Evolutionary conservation across 2,113 vertebrate genomes (phyloP), one percentile per base, ranked within the genome.

Genomic region (Ammospiza nelsoni): DNA sequence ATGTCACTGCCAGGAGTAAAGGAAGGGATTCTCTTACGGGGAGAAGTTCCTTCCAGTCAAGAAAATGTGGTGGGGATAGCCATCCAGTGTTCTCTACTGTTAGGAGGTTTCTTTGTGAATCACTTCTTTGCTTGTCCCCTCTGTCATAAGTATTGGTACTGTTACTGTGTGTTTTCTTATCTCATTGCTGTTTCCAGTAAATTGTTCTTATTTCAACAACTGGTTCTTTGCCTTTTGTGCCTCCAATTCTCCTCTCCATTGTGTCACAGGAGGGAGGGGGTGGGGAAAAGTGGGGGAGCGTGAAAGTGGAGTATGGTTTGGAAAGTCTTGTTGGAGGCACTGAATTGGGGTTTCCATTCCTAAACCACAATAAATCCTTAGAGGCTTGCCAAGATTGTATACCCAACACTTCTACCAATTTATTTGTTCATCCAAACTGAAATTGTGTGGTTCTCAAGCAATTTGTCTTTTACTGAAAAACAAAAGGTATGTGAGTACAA

Each of bases 261-360:
- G 37, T 0, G 1, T 13, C 13, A n/a, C 9, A 61, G 9, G 33
- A 75, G 12, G 39, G 23, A 67, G 11, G 20, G 15, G 6, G 16
- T 1, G 0, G 16, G 13, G 15, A n/a, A 82, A 82, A 61, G 18
- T 12, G 4, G 6, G 18, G 7, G 7, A 54, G n/a, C 0, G 0
- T 28, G 28, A 61, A 11, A 46, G 19, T 28, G 12, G 33, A 69
- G 33, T 1, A 0, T 22, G 24, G 8, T 54, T 82, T 75, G 21
- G 17, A 39, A 59, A 48, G 46, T 41, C 28, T 82, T 35, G 11
- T 9, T 61, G 54, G 39, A 29, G 9, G 3, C 55, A 69, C 39
- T 82, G 24, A 61, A 54, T 10, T 62, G n/a, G 21, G 24, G 17
- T 14, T 76, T 69, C 71, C n/a, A 41, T 62, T 48, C n/a, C n/a